Evolutionary conservation across 2,797 vertebrate species (phyloP).

Genomic region (Centroberyx gerrardi): DNA sequence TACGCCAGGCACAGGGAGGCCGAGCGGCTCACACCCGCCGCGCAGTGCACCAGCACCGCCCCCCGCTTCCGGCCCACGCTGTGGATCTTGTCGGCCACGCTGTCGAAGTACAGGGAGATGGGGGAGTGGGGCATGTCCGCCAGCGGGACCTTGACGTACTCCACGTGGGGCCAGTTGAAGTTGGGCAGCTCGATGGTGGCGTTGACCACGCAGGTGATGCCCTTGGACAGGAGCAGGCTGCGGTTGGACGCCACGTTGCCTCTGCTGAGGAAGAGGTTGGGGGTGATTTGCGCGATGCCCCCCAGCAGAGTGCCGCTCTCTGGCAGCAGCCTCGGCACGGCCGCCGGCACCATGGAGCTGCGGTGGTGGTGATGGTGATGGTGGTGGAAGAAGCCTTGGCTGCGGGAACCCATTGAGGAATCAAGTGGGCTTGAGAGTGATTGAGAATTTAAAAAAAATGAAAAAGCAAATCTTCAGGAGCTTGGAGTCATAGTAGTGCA

Average conservation of each 20-base stretch:
- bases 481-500: conserved; percentile 66
- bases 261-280: conserved; percentile 94
- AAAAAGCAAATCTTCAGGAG: conserved; percentile 66
- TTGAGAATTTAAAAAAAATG: conserved; percentile 10
- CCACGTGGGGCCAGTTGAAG: conserved; percentile 98
- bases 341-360: conserved; percentile 81
- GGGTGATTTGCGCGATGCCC: conserved; percentile 96
- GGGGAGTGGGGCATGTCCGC: conserved; percentile 97
- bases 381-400: conserved; percentile 91
- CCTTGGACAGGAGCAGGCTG: conserved; percentile 94
- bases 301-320: conserved; percentile 90
- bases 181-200: conserved; percentile 98
- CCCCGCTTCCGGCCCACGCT: conserved; percentile 95
- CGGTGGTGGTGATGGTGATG: conserved; percentile 84
- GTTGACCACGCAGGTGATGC: conserved; percentile 97
- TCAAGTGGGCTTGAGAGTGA: conserved; percentile 30
- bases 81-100: conserved; percentile 96
- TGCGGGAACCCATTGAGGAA: conserved; percentile 93
- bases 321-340: conserved; percentile 91
- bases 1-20: conserved; percentile 97
- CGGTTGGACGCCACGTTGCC: conserved; percentile 97
- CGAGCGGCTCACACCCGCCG: conserved; percentile 95
- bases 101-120: conserved; percentile 97
- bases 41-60: conserved; percentile 95
- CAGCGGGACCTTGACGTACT: conserved; percentile 96